Base-by-base conservation (phyloP, 1,140 invertebrate species). In the Polypedilum pembai region DNA sequence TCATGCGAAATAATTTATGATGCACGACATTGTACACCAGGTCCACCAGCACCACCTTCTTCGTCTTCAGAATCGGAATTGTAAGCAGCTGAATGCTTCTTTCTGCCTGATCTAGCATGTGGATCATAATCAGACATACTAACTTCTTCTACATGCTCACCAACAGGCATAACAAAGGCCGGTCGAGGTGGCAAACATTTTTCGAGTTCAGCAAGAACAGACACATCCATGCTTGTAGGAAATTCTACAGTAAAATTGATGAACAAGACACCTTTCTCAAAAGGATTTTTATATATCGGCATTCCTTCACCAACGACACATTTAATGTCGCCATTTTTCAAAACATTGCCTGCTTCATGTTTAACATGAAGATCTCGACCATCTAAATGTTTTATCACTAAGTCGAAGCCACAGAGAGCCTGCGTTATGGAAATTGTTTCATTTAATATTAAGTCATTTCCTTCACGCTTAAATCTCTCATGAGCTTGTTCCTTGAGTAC, bases 221-320 rank as follows among this genome's bases (percentile, higher is more conserved):
- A 3, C 3, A 21, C 5, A 84, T 89, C 86, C 75, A 93, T 80
- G 77, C 89, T 90, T 75, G 88, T 84, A 40, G 95, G 95, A 80
- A 97, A 96, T 74, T 86, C 87, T 12, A 98, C 89, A 79, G 88
- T 87, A 84, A 97, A 96, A 78, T 91, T 88, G 74, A 98, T 88
- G 79, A 93, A 93, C n/a, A 98, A 83, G 80, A 93, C 89, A 56
- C 95, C 95, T 79, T 89, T 91, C 76, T 94, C 90, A 80, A 92
- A 91, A 45, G 92, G 90, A 82, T 92, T 90, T 78, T 90, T 90
- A 78, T 91, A 90, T 8, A 87, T 84, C 0, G 96, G 96, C 96
- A 98, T 98, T 5, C 96, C 96, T 83, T 96, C 94, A 24, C 88
- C 89, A 75, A 87, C 83, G 65, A 98, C 87, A 76, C 89, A 88